Evolutionary conservation across 2,888 invertebrate genomes (phyloP), one percentile per base, ranked within the genome.

Genomic region (Nemoura dubitans): DNA sequence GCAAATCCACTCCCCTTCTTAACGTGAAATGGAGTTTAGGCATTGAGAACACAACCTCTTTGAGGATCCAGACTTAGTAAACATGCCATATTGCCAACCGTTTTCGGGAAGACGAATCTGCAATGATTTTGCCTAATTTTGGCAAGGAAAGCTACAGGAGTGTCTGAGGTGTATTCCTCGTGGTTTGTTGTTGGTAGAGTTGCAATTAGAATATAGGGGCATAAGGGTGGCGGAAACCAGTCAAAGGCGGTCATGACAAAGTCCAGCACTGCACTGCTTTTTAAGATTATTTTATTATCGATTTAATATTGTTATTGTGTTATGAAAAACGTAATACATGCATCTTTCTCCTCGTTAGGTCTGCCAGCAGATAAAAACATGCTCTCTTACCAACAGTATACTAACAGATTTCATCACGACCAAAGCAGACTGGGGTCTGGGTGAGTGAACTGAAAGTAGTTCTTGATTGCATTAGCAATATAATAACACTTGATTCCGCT

Each of bases 371-470:
- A 59, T 59, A 59, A 21, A 59, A 59, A 59, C 59, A 59, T 14
- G 14, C 7, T 78, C 81, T 30, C n/a, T 81, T n/a, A n/a, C n/a
- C n/a, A n/a, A n/a, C n/a, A n/a, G 6, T 30, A 81, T 16, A 21
- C 28, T 27, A 81, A 81, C 30, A 81, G 27, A 29, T 81, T 81
- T 81, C 81, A 30, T 81, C 81, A 81, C 81, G 29, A 29, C 16
- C 59, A 59, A 59, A 21, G 16, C 59, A 16, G 59, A 81, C 29
- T 59, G 21, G 59, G 59, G 59, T 59, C 81, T 81, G 81, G 81
- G 81, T 81, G 28, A 29, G 28, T 81, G 81, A 81, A 81, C 81
- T 29, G 29, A 81, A 81, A 81, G 28, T 81, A 81, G 81, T 29
- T 21, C 28, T 30, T n/a, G 81, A 81, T 81, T 81, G 81, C 30